A percentile compares a stretch with the other conserved stretches of the same genome.
These are phyloP conservation scores for Rhabdornis inornatus DNA, from an alignment of 2,113 vertebrate genomes.

Conservation along the genomic window DNA sequence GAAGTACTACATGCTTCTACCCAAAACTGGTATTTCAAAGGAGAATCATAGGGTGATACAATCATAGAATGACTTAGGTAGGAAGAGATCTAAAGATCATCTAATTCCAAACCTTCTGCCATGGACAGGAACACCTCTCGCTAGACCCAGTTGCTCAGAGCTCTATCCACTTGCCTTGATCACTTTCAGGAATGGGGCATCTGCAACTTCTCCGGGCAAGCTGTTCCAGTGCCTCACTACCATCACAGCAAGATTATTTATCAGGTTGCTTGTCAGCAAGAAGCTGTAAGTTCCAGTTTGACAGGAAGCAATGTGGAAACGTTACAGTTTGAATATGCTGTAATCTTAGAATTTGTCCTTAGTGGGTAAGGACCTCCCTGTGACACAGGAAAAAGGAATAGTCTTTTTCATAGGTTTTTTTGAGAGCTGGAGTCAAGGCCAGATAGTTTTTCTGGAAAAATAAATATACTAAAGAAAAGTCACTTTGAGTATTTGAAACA, in stretches of 20 bases:
- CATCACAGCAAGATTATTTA: background rate
- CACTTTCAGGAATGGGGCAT: background rate
- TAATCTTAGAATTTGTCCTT: background rate
- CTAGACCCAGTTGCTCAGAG: background rate
- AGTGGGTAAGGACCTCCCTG: accelerated
- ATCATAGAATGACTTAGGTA: background rate
- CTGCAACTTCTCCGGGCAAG: background rate
- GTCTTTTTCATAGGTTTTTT: background rate
- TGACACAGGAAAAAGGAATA: background rate
- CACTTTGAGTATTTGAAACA: background rate
- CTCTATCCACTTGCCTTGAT: background rate
- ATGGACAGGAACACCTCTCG: background rate
- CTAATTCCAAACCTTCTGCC: background rate
- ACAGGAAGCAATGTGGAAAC: background rate
- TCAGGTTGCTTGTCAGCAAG: background rate
- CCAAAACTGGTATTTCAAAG: background rate
- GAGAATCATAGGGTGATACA: background rate
- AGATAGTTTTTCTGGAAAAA: background rate
- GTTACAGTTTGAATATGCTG: background rate
- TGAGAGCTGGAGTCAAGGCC: background rate
- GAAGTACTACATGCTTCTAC: background rate
- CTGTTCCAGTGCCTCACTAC: background rate
- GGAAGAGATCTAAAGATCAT: background rate
- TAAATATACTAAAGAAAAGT: background rate
- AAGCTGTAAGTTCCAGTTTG: background rate